These are phyloP conservation scores for Lipotes vexillifer DNA, from an alignment of 2,113 vertebrate genomes.

Conservation along the genomic window DNA sequence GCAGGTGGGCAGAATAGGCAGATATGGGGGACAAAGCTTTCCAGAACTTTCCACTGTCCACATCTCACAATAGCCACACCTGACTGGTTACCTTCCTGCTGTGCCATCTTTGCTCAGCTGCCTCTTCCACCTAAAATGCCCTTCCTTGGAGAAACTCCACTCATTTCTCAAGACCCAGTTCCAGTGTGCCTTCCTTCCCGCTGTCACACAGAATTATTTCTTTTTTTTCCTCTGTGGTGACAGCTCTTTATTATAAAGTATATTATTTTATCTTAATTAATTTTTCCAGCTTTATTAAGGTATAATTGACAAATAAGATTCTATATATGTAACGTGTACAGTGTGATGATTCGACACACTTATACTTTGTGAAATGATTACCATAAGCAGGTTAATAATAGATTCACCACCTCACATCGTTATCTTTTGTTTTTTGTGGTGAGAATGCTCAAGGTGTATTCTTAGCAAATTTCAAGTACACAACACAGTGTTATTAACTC, in stretches of 20 bases:
- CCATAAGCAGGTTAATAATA: too few species aligned
- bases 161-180: not conserved
- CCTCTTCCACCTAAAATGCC: not conserved
- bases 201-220: not conserved
- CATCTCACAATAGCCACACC: not conserved
- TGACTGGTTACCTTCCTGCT: not conserved
- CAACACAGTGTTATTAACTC: too few species aligned
- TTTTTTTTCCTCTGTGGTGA: not conserved
- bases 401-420: too few species aligned
- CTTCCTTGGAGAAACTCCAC: not conserved
- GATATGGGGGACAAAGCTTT: not conserved
- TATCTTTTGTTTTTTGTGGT: too few species aligned
- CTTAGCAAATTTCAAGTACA: too few species aligned
- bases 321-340: too few species aligned
- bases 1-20: not conserved
- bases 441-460: too few species aligned
- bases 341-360: too few species aligned
- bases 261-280: not conserved
- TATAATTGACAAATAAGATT: too few species aligned
- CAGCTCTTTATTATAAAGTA: not conserved
- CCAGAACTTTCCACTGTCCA: not conserved
- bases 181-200: not conserved
- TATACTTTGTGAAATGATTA: too few species aligned
- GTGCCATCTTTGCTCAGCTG: not conserved
- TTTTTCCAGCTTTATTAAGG: too few species aligned